These are phyloP conservation scores for Parambassis ranga DNA, from an alignment of 2,797 vertebrate species.

Conservation along the genomic window DNA sequence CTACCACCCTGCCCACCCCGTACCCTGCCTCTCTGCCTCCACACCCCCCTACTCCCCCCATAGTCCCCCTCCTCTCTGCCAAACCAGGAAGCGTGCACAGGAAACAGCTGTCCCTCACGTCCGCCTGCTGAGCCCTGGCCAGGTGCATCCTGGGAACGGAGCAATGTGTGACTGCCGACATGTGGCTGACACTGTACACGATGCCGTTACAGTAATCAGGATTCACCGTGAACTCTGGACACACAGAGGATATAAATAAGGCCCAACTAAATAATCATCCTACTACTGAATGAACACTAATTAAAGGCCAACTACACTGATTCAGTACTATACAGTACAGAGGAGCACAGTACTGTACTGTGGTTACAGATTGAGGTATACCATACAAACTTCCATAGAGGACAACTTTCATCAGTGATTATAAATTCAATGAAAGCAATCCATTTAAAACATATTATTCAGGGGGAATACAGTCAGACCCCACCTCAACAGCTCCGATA, in stretches of 20 bases:
- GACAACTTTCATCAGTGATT: too few species aligned
- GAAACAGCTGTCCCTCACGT: conserved; percentile 84
- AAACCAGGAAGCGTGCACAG: conserved; percentile 81
- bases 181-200: conserved; percentile 45
- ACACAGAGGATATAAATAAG: conserved; percentile 9
- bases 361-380: too few species aligned
- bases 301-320: conserved; percentile 7
- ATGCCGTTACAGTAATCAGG: conserved; percentile 49
- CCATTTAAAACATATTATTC: too few species aligned
- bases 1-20: neutral
- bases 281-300: neutral
- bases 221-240: conserved; percentile 47
- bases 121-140: conserved; percentile 68
- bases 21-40: neutral
- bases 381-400: too few species aligned
- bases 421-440: too few species aligned
- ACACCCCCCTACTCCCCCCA: neutral
- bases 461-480: too few species aligned
- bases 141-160: conserved; percentile 87
- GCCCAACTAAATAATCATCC: neutral
- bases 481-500: too few species aligned
- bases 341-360: too few species aligned
- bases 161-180: conserved; percentile 63
- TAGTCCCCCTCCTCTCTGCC: conserved; percentile 10
- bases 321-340: too few species aligned